Conservation (phyloP, 2,888 invertebrate genomes). For the Ditula angustiorana region DNA sequence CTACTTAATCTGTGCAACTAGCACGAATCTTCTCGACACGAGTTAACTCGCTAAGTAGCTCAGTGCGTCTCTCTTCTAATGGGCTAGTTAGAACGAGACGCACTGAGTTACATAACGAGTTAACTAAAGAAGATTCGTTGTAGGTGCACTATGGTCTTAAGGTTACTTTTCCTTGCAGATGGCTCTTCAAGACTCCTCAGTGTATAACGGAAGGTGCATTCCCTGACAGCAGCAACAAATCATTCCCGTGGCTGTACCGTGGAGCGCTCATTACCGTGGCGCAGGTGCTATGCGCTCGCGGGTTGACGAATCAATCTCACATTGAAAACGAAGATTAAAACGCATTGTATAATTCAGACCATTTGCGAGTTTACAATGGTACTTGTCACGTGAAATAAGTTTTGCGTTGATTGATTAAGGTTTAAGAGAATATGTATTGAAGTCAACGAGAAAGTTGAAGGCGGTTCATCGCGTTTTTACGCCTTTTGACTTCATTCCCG, state of each 20-base stretch:
- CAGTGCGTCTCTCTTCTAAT: too few species aligned
- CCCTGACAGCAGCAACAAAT: slow-evolving; percentile 10
- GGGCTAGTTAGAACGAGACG: too few species aligned
- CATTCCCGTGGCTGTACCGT: slow-evolving; percentile 2
- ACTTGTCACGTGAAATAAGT: background rate
- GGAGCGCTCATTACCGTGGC: slow-evolving; percentile 8
- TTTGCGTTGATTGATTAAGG: background rate
- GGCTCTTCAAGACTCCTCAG: background rate
- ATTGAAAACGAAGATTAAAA: slow-evolving; percentile 4
- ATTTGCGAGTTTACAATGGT: background rate
- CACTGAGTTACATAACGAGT: too few species aligned
- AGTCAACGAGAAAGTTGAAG: background rate
- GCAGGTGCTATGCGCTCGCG: slow-evolving; percentile 3
- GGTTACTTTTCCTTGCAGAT: too few species aligned
- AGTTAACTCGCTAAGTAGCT: too few species aligned
- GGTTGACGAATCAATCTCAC: slow-evolving; percentile 14
- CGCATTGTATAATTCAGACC: background rate
- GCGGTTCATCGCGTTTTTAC: background rate
- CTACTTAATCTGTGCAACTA: too few species aligned
- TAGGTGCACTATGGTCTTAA: too few species aligned
- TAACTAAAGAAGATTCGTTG: too few species aligned
- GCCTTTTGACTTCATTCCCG: too few species aligned
- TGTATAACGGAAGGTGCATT: slow-evolving; percentile 1
- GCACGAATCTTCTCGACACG: too few species aligned
- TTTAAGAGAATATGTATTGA: background rate